Percentiles rank a stretch among this genome's conserved stretches.
Evolutionary conservation across 2,797 vertebrate species (phyloP).

Genomic region (Gila robusta): DNA sequence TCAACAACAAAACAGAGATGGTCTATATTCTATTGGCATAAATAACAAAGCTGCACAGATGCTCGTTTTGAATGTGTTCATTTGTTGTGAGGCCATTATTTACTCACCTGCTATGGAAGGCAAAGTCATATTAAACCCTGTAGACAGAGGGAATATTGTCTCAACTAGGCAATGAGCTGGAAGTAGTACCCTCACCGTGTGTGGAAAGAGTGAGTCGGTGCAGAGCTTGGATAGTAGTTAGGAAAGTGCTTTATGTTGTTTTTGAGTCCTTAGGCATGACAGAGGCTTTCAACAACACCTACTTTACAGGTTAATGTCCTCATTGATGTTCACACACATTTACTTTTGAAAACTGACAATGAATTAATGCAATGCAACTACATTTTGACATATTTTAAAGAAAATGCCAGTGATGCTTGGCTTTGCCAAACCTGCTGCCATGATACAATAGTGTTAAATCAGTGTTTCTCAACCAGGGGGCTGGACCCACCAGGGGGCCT

Average conservation of each 20-base stretch:
- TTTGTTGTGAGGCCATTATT: slow-evolving; percentile 41
- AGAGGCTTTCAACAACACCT: not conserved
- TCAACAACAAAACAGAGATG: not conserved
- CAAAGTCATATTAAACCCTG: slow-evolving; percentile 45
- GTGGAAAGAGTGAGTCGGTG: slow-evolving; percentile 16
- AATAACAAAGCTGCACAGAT: not conserved
- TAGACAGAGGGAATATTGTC: slow-evolving; percentile 48
- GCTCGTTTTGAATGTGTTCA: slow-evolving; percentile 5
- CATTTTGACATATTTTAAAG: not conserved
- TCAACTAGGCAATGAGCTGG: slow-evolving; percentile 8
- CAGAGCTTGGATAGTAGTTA: slow-evolving; percentile 7
- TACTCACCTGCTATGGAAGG: slow-evolving; percentile 54
- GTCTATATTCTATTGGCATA: not conserved
- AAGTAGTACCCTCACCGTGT: not conserved
- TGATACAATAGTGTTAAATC: not conserved
- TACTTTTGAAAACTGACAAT: not conserved
- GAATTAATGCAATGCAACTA: not conserved
- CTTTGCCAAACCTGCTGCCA: not conserved
- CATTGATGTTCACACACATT: not conserved
- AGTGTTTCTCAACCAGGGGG: not conserved
- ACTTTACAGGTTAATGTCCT: not conserved
- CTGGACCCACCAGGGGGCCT: too few species aligned
- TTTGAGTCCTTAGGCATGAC: not conserved
- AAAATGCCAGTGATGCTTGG: not conserved
- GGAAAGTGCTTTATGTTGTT: slow-evolving; percentile 33